Evolutionary conservation across 2,888 invertebrate genomes (phyloP), one percentile per base, ranked within the genome.

Genomic region (Drosophila atroscutellata): DNA sequence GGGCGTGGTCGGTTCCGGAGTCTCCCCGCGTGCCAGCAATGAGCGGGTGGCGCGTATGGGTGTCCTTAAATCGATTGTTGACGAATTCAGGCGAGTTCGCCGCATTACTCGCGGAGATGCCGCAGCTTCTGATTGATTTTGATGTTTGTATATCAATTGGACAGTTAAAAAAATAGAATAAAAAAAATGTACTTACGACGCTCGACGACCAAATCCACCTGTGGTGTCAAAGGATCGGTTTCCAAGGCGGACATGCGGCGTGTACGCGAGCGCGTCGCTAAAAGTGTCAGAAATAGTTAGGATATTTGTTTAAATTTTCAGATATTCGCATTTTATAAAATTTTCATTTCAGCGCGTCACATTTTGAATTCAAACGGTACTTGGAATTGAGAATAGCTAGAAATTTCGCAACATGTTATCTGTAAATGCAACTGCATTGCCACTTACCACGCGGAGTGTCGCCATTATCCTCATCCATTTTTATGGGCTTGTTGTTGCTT

Each of bases 51-150:
- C 7, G 0, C 83, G 83, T 4, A 77, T 86, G 0, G 90, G 88
- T 13, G 90, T 90, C 39, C 76, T 67, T 0, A 89, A 75, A 8
- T 90, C 86, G 0, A 51, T 18, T 18, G 86, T 71, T 13, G 58
- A 32, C 0, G 89, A 86, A 47, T 81, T 83, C 0, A 81, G 8
- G 2, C 87, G 87, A 9, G 84, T 84, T 30, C 89, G 75, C 1
- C 92, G 90, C 6, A 82, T 75, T 18, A 80, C 69, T 4, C 85
- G 71, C 32, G 84, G 88, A 20, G 87, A 84, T 13, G 72, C 86
- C 32, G 64, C 37, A 56, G 58, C 51, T 36, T 24, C 13, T 55
- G 32, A 37, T 28, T 26, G n/a, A 37, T 26, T 37, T 55, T 1
- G 2, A 37, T 28, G 13, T 37, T 8, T 37, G 32, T 24, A 24